phyloP scores from a whole-genome alignment of 2,888 invertebrate species.

The Protonemura montana region DNA sequence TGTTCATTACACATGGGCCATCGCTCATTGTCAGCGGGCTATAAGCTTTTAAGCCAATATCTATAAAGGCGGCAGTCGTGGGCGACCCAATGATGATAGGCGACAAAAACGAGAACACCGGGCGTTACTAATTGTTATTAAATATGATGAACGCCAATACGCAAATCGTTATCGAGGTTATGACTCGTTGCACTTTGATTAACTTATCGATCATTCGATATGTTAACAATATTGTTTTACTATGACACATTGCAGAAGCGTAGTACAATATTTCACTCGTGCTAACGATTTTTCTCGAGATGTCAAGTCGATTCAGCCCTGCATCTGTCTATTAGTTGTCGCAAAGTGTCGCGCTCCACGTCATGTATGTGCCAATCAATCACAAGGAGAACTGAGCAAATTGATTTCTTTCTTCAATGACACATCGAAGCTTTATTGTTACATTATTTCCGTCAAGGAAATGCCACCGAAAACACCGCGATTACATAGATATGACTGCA shows the following conservation, averaged over 20 bases:
- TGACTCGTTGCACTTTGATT: not conserved
- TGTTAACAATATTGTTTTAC: not conserved
- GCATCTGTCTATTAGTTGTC: not conserved
- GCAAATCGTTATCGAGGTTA: not conserved
- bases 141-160: not conserved
- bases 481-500: not conserved
- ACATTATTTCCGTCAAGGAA: not conserved
- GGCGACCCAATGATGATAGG: not conserved
- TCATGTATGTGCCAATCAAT: not conserved
- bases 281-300: not conserved
- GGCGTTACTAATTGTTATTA: not conserved
- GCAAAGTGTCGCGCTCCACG: not conserved
- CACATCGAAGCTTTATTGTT: not conserved
- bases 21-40: not conserved
- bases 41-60: not conserved
- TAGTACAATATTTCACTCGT: no score
- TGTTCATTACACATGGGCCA: not conserved
- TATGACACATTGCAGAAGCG: no score
- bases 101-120: not conserved
- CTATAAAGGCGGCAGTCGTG: not conserved
- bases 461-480: not conserved
- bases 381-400: not conserved
- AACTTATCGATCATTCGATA: not conserved
- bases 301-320: not conserved
- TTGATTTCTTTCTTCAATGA: not conserved